These are phyloP conservation scores for Leptonema lineaticorne DNA, from an alignment of 1,140 invertebrate species.

Conservation along the genomic window DNA sequence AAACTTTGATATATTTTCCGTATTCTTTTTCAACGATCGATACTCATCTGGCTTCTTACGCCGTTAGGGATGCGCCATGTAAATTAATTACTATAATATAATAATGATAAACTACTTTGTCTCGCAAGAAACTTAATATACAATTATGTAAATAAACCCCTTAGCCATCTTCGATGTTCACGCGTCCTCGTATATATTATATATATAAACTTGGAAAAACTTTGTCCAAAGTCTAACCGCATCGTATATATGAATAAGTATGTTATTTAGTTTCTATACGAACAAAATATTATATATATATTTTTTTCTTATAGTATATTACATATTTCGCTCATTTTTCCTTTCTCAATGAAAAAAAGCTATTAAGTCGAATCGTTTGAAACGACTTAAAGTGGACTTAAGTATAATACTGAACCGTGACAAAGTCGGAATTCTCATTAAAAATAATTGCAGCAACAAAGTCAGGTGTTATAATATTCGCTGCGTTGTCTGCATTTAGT, in stretches of 20 bases:
- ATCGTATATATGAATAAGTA: no score
- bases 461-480: background rate
- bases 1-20: no score
- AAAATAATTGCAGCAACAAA: slow-evolving; percentile 32
- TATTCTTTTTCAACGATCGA: no score
- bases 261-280: no score
- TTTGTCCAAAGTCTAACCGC: no score
- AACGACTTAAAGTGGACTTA: background rate
- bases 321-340: background rate
- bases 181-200: background rate
- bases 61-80: background rate
- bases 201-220: background rate
- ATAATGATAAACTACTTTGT: background rate
- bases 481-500: no score
- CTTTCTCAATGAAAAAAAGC: background rate
- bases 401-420: no score
- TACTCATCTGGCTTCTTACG: background rate
- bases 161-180: background rate
- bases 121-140: background rate
- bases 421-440: slow-evolving; percentile 34
- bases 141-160: slow-evolving; percentile 13
- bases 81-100: background rate
- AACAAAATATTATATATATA: no score
- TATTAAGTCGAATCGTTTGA: slow-evolving; percentile 4
- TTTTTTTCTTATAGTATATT: no score